Evolutionary conservation across 2,797 vertebrate species (phyloP).

Genomic region (Anguilla marmorata): DNA sequence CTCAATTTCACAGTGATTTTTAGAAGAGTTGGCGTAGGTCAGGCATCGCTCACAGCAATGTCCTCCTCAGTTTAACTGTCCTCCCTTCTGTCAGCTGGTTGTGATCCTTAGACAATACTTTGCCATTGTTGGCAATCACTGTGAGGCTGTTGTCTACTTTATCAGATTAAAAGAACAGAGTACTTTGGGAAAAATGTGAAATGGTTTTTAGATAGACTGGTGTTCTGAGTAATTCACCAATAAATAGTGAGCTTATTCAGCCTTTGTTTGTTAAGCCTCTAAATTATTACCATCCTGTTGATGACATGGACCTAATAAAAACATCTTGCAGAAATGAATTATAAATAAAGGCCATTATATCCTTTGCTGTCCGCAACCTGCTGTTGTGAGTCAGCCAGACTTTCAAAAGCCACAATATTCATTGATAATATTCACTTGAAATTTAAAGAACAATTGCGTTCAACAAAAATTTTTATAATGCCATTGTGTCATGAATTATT

Average conservation of each 20-base stretch:
- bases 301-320: background rate
- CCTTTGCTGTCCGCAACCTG: background rate
- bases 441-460: background rate
- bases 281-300: background rate
- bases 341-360: background rate
- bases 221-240: background rate
- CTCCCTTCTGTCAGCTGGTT: background rate
- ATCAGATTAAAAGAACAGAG: background rate
- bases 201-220: background rate
- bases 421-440: background rate
- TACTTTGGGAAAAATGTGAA: background rate
- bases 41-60: constrained; percentile 21
- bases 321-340: background rate
- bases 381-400: background rate
- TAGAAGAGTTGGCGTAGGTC: constrained; percentile 6
- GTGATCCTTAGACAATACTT: background rate
- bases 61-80: background rate
- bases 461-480: background rate
- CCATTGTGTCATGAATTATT: background rate
- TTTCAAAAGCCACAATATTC: background rate
- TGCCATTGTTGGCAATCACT: background rate
- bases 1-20: constrained; percentile 16
- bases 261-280: background rate
- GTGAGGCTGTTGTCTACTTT: no score
- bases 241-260: background rate